phyloP scores from a whole-genome alignment of 1,140 invertebrate genomes.

The Bombus turneri region DNA sequence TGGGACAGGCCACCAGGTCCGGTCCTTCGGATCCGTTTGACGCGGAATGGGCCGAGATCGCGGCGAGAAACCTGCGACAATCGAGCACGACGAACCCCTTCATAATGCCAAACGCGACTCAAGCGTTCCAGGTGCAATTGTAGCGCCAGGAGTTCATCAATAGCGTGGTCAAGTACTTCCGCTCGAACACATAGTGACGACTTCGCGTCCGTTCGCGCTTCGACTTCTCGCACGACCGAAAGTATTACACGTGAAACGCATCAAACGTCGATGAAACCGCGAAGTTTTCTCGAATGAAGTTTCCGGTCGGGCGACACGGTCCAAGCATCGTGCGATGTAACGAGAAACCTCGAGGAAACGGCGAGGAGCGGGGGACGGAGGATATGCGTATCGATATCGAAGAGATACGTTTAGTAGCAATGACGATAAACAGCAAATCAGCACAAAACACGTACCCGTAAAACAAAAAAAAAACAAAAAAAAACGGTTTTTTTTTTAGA shows the following conservation, averaged over 20 bases:
- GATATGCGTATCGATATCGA: constrained; percentile 10
- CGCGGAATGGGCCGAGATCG: constrained; percentile 91
- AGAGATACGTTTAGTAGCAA: constrained; percentile 43
- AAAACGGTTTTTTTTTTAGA: constrained; percentile 17
- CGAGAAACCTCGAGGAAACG: neutral
- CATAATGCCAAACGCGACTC: constrained; percentile 82
- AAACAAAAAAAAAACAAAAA: neutral
- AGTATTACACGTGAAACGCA: constrained; percentile 56
- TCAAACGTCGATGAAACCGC: neutral
- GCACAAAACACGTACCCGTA: constrained; percentile 57
- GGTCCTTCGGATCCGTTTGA: constrained; percentile 89
- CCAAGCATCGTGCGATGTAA: neutral
- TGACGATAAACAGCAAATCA: constrained; percentile 46
- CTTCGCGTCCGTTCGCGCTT: constrained; percentile 35
- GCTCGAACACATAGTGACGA: constrained; percentile 74
- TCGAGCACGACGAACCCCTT: constrained; percentile 81
- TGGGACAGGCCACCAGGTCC: constrained; percentile 72
- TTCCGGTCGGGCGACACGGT: neutral
- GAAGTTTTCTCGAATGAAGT: neutral
- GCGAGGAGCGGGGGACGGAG: neutral
- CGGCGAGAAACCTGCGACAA: constrained; percentile 80
- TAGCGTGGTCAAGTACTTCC: constrained; percentile 77
- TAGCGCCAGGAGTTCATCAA: constrained; percentile 82
- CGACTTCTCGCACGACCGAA: constrained; percentile 48
- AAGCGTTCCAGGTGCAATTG: constrained; percentile 87